Base-by-base conservation (phyloP, 2,113 vertebrate genomes). In the Lepus americanus region DNA sequence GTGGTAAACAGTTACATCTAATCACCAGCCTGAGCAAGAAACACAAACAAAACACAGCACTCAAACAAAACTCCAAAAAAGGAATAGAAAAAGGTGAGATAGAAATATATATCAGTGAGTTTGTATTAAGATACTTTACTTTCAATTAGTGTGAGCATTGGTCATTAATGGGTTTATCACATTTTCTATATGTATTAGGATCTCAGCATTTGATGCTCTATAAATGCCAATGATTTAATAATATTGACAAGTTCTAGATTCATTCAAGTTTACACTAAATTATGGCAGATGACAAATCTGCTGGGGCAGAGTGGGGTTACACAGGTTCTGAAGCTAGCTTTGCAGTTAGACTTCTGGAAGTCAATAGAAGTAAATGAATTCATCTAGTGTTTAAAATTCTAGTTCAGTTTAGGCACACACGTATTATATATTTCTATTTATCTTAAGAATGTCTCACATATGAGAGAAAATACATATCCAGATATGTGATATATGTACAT, bases 351-450 rank as follows among this genome's bases (percentile, higher is more conserved):
- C 12, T 76, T 77, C 81, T 88, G 11, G 64, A 33, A 87, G 16
- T 95, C 89, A 94, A 86, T 25, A 95, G 13, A 72, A 79, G 53
- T 78, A 94, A 74, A 69, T 66, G 8, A 95, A 49, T 78, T 86
- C n/a, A 74, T 25, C 14, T 55, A 95, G 29, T 72, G 88, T 73
- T 95, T 86, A 33, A 77, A 85, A 85, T 69, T 93, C 64, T n/a
- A 13, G 93, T 79, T 94, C 78, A 88, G 29, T 77, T 79, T 82
- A 94, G 61, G 90, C 61, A 72, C 1, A 82, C 61, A 51, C 2
- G 0, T 31, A 16, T 77, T 20, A 64, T 87, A 14, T 79, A 33
- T 89, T 92, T 96, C 59, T 81, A 33, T 70, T 92, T 20, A 78
- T 49, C 70, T 25, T 53, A 74, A 63, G 29, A 85, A 91, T 89